A percentile compares a stretch with the other conserved stretches of the same genome.
These are phyloP conservation scores for Drosophila tanythrix DNA, from an alignment of 2,888 invertebrate genomes.

Conservation along the genomic window DNA sequence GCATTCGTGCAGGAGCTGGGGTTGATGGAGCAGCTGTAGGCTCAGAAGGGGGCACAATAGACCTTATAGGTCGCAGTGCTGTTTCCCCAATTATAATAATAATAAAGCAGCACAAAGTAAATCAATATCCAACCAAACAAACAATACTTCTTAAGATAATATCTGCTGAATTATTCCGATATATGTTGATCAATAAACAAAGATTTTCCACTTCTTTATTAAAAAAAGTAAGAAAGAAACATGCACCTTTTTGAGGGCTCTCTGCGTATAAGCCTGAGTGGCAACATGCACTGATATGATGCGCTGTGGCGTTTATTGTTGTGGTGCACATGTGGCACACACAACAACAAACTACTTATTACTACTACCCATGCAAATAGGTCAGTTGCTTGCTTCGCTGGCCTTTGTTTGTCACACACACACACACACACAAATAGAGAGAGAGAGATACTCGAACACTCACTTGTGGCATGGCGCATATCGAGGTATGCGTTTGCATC, in stretches of 20 bases:
- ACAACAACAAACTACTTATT: slow-evolving; percentile 2
- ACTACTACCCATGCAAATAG: slow-evolving; percentile 27
- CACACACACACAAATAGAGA: slow-evolving; percentile 10
- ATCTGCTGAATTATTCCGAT: not conserved
- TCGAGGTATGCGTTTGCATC: slow-evolving; percentile 27
- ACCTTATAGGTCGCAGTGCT: too few relatives aligned
- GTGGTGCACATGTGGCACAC: slow-evolving; percentile 11
- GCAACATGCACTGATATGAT: slow-evolving; percentile 10
- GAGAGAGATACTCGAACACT: slow-evolving; percentile 6
- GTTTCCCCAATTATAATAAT: too few relatives aligned
- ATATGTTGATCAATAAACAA: not conserved
- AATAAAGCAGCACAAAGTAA: not conserved
- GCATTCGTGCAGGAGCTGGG: too few relatives aligned
- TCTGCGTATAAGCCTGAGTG: not conserved
- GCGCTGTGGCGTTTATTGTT: slow-evolving; percentile 23
- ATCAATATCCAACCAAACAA: not conserved
- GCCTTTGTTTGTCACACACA: slow-evolving; percentile 24
- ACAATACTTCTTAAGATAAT: not conserved
- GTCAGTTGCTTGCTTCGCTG: slow-evolving; percentile 33
- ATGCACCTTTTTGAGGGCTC: not conserved
- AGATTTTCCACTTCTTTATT: not conserved
- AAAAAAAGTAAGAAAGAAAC: not conserved
- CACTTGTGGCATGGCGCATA: slow-evolving; percentile 1
- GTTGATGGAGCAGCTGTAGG: too few relatives aligned
- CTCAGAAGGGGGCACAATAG: too few relatives aligned